Conservation (phyloP, 2,113 vertebrate species). For the Heterocephalus glaber region DNA sequence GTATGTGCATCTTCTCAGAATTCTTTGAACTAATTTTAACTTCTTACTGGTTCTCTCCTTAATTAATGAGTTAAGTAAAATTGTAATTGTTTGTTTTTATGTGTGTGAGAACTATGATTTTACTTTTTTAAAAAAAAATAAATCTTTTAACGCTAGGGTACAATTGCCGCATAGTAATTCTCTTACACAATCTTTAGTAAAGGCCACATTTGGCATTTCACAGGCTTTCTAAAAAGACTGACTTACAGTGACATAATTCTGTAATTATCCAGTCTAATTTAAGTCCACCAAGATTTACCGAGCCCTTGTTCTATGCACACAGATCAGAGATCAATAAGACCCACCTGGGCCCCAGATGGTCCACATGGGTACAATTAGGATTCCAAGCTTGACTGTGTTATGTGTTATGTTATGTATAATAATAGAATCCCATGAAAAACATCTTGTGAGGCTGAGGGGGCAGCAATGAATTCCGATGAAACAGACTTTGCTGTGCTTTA, state of each 20-base stretch:
- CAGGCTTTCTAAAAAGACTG: constrained; percentile 56
- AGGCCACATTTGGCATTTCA: constrained; percentile 59
- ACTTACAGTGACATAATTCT: constrained; percentile 68
- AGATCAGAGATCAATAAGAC: constrained; percentile 41
- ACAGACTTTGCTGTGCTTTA: background rate
- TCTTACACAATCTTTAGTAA: constrained; percentile 54
- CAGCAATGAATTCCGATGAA: constrained; percentile 44
- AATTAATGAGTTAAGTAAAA: constrained; percentile 25
- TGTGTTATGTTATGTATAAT: constrained; percentile 46
- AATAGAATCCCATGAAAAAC: constrained; percentile 43
- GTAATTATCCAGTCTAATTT: constrained; percentile 67
- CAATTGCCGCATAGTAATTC: constrained; percentile 33
- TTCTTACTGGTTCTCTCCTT: background rate
- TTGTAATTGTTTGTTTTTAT: background rate
- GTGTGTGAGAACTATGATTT: background rate
- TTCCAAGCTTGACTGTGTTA: background rate
- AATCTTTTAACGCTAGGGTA: constrained; percentile 2
- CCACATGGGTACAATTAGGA: constrained; percentile 48
- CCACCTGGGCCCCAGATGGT: constrained; percentile 5
- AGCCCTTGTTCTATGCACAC: background rate
- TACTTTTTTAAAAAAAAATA: background rate
- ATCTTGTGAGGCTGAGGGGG: constrained; percentile 22
- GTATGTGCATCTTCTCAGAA: background rate
- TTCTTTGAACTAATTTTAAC: constrained; percentile 38
- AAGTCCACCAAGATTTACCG: constrained; percentile 64